A percentile compares a stretch with the other conserved stretches of the same genome.
phyloP scores from a whole-genome alignment of 2,797 vertebrate genomes.

The Phalanger gymnotis region DNA sequence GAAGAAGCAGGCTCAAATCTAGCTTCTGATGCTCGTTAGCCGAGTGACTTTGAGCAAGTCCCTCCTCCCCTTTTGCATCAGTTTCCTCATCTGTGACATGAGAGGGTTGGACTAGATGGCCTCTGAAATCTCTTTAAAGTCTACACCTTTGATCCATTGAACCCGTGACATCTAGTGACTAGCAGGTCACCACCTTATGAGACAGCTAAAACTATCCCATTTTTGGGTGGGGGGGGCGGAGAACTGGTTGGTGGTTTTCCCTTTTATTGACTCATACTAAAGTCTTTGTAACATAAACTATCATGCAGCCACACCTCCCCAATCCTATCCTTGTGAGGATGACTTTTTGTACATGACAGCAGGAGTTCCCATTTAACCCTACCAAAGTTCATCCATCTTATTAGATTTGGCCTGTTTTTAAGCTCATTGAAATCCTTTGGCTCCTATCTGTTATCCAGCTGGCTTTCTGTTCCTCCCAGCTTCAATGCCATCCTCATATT shows the following conservation, averaged over 20 bases:
- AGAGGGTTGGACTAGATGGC: background rate
- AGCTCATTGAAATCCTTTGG: background rate
- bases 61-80: background rate
- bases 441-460: background rate
- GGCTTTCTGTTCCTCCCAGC: background rate
- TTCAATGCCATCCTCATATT: background rate
- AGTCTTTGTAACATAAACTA: background rate
- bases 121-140: background rate
- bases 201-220: background rate
- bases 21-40: background rate
- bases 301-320: background rate
- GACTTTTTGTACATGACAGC: background rate
- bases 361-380: background rate
- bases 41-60: background rate
- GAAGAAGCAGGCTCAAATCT: background rate
- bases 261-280: background rate
- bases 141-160: background rate
- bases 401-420: background rate
- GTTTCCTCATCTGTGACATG: background rate
- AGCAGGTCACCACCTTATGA: background rate
- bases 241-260: background rate
- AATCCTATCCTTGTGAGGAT: background rate
- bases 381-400: background rate
- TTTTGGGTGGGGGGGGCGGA: background rate
- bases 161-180: background rate